Conservation (phyloP, 2,888 invertebrate genomes). For the Trichacis sp. region DNA sequence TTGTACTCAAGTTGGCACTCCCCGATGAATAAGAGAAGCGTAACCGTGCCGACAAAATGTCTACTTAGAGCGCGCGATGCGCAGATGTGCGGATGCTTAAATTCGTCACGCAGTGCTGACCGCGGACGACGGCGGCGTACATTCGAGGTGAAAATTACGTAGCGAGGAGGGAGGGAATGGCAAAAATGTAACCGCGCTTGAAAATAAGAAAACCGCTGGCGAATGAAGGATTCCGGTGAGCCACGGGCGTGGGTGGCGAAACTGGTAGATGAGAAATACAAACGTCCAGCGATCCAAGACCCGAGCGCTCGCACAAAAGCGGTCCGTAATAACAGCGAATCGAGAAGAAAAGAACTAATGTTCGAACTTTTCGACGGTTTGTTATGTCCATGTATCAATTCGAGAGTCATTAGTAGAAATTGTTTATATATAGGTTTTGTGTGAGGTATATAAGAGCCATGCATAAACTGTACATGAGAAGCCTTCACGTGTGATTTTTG, state of each 20-base stretch:
- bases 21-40: slow-evolving; percentile 28
- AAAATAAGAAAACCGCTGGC: slow-evolving; percentile 18
- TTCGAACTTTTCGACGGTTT: slow-evolving; percentile 15
- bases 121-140: slow-evolving; percentile 8
- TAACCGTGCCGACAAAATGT: slow-evolving; percentile 20
- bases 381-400: slow-evolving; percentile 11
- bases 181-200: slow-evolving; percentile 5
- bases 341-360: too few relatives aligned
- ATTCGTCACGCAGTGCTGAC: slow-evolving; percentile 51
- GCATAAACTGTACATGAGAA: too few relatives aligned
- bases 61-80: slow-evolving; percentile 21
- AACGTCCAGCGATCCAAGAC: slow-evolving; percentile 47
- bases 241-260: slow-evolving; percentile 58
- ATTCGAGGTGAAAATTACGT: slow-evolving; percentile 14
- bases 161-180: slow-evolving; percentile 5
- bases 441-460: too few relatives aligned
- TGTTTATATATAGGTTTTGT: slow-evolving; percentile 8
- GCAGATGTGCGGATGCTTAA: slow-evolving; percentile 51
- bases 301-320: slow-evolving; percentile 25
- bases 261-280: slow-evolving; percentile 65
- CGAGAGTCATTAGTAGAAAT: slow-evolving; percentile 2
- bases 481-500: too few relatives aligned
- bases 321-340: too few relatives aligned
- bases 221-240: slow-evolving; percentile 46
- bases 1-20: slow-evolving; percentile 16